These are phyloP conservation scores for Takifugu ocellatus DNA, from an alignment of 2,797 vertebrate genomes.

Conservation along the genomic window DNA sequence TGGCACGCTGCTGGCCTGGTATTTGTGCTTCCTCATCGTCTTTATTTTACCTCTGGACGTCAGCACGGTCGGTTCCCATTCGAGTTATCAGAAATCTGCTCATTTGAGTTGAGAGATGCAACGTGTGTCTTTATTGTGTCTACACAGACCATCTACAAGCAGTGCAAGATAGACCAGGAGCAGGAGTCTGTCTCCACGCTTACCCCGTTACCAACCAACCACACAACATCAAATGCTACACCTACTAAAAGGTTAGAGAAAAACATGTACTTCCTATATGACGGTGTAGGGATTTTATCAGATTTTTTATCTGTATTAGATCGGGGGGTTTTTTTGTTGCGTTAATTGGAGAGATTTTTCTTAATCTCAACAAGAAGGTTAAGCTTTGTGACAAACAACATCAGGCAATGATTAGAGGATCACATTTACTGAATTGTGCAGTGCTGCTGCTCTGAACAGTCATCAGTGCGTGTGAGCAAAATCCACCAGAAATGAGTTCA, in stretches of 20 bases:
- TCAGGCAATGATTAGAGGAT: no score
- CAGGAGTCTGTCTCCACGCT: slow-evolving; percentile 19
- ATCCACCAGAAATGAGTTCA: no score
- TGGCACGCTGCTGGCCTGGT: slow-evolving; percentile 93
- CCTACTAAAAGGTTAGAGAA: slow-evolving; percentile 59
- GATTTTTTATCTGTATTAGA: no score
- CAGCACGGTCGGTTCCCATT: slow-evolving; percentile 83
- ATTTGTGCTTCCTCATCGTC: slow-evolving; percentile 96
- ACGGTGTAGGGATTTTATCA: no score
- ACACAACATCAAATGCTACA: slow-evolving; percentile 53
- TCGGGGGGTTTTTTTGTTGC: no score
- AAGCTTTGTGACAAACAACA: no score
- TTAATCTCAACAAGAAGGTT: no score
- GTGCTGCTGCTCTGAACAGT: no score
- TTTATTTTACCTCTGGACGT: slow-evolving; percentile 96
- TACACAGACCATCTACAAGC: slow-evolving; percentile 79
- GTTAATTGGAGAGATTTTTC: no score
- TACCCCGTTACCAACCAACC: slow-evolving; percentile 49
- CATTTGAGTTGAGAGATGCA: fast-evolving
- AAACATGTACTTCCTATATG: no score
- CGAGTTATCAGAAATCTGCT: background rate
- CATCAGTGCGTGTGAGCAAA: no score
- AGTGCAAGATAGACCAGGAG: slow-evolving; percentile 69
- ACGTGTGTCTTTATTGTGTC: background rate
- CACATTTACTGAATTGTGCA: no score